Percentiles rank a stretch among this genome's conserved stretches.
Conservation (phyloP, 2,797 vertebrate genomes). For the Sebastes trivittatus region DNA sequence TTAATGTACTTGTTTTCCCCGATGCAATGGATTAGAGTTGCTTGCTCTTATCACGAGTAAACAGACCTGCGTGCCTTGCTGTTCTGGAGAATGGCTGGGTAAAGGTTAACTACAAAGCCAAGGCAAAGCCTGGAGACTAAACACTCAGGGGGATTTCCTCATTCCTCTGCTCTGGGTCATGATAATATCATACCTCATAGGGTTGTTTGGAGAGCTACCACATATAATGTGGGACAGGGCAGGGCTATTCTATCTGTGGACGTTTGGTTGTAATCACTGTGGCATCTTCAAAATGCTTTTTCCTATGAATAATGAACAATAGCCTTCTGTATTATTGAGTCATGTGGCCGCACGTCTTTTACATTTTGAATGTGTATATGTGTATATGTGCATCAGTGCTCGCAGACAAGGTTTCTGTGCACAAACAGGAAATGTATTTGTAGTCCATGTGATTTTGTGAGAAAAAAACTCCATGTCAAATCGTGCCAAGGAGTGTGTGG, state of each 20-base stretch:
- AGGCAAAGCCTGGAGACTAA: slow-evolving; percentile 67
- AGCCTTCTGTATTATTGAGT: slow-evolving; percentile 14
- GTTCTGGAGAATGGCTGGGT: slow-evolving; percentile 61
- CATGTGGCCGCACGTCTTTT: slow-evolving; percentile 5
- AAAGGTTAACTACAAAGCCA: slow-evolving; percentile 80
- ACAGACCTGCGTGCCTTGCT: slow-evolving; percentile 60
- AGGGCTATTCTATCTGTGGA: slow-evolving; percentile 6
- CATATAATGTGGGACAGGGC: slow-evolving; percentile 13
- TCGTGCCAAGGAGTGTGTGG: slow-evolving; percentile 26
- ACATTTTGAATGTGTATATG: background rate
- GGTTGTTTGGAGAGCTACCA: slow-evolving; percentile 40
- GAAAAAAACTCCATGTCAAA: slow-evolving; percentile 20
- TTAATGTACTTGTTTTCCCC: slow-evolving; percentile 26
- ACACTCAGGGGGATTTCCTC: slow-evolving; percentile 72
- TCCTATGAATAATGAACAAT: slow-evolving; percentile 34
- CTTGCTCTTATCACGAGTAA: slow-evolving; percentile 71
- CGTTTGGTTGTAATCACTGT: slow-evolving; percentile 23
- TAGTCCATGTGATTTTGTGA: background rate
- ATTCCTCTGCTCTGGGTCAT: slow-evolving; percentile 64
- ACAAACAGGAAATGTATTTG: background rate
- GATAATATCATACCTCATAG: slow-evolving; percentile 59
- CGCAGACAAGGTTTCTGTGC: background rate
- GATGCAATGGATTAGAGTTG: slow-evolving; percentile 49
- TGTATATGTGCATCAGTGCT: background rate
- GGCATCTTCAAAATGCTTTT: slow-evolving; percentile 19